Evolutionary conservation across 2,888 invertebrate species (phyloP).

Genomic region (Acanthopleura granulata): DNA sequence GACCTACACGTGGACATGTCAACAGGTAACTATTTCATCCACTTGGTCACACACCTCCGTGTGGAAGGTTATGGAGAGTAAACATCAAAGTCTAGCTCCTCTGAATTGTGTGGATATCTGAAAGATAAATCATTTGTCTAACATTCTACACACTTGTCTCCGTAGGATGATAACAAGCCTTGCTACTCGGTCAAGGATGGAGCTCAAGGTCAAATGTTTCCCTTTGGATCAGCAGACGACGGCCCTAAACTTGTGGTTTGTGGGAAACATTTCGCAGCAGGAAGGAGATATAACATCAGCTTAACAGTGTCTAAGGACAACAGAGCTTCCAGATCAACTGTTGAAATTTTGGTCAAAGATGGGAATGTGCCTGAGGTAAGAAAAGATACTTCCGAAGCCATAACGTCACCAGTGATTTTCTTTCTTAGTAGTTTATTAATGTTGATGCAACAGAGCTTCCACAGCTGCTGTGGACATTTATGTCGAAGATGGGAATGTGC

Average conservation of each 20-base stretch:
- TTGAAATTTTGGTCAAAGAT: background rate
- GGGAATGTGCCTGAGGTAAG: background rate
- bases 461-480: background rate
- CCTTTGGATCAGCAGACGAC: background rate
- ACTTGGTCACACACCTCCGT: no score
- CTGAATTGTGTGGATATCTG: no score
- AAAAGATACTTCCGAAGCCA: no score
- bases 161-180: background rate
- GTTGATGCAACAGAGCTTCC: background rate
- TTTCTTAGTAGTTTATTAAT: no score
- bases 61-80: no score
- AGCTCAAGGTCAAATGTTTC: background rate
- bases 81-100: no score
- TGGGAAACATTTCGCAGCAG: background rate
- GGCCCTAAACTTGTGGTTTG: background rate
- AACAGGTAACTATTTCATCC: background rate
- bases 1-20: background rate
- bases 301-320: background rate
- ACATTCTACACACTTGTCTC: no score
- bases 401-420: no score
- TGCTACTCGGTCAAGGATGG: background rate
- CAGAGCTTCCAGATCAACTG: background rate
- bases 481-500: background rate
- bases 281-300: background rate
- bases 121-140: no score